Base-by-base conservation (phyloP, 2,888 invertebrate species). In the Cetonia aurata region DNA sequence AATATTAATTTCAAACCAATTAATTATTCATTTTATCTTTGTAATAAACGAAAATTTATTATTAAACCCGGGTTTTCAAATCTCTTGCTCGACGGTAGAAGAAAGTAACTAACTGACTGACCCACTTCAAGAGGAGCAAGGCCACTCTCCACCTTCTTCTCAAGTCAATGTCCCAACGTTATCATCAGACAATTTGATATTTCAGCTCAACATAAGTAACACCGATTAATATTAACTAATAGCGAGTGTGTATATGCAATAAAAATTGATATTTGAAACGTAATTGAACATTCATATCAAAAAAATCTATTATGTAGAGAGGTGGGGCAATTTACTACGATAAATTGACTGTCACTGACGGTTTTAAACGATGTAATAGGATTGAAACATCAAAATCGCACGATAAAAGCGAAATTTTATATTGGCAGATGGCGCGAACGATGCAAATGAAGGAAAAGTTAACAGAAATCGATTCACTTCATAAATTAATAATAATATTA, bases 141-240 rank as follows among this genome's bases (percentile, higher is more conserved):
- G 82, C 78, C 81, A 82, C 82, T 82, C 82, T 82, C n/a, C 81
- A 82, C 82, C 80, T 77, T 75, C 72, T 73, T 66, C 67, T 48
- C 55, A 66, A 68, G 68, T 62, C 71, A 71, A 67, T 68, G 67
- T 46, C 67, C 71, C 71, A 67, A 67, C 55, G n/a, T n/a, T n/a
- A 37, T 4, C 37, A 6, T 37, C 71, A 46, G 33, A 25, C 25
- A 25, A 25, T 25, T 70, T 33, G 57, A 33, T 56, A 71, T 71
- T 67, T 60, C 70, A 44, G 59, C 59, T 67, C 55, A 62, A 69
- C 53, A 52, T 57, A 67, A 37, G n/a, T n/a, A n/a, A n/a, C 48
- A 50, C 55, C 44, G 17, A 67, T 37, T 37, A 37, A 37, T 10
- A 37, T 37, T 37, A 10, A 10, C 10, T 37, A 10, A 10, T 37